Evolutionary conservation across 2,113 vertebrate genomes (phyloP).

Genomic region (Odobenus rosmarus): DNA sequence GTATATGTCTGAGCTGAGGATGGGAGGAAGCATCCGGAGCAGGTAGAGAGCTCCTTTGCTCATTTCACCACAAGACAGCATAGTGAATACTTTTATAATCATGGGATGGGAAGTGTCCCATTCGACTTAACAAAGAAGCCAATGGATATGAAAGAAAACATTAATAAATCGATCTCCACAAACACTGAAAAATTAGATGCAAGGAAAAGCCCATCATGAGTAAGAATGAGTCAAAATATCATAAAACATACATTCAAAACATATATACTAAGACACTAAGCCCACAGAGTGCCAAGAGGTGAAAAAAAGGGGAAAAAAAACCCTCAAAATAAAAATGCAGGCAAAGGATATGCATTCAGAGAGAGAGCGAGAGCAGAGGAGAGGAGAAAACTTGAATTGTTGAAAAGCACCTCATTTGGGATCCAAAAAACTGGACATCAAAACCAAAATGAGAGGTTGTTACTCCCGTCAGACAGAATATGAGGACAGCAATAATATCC

Average conservation of each 20-base stretch:
- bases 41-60: too few relatives aligned
- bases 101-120: accelerated
- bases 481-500: background rate
- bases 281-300: background rate
- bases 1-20: background rate
- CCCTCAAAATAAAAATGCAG: background rate
- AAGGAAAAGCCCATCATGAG: background rate
- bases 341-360: background rate
- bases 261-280: too few relatives aligned
- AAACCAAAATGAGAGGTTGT: background rate
- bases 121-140: background rate
- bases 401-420: background rate
- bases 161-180: background rate
- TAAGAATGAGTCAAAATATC: background rate
- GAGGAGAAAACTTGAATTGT: too few relatives aligned
- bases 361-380: background rate
- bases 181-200: background rate
- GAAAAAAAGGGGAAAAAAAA: background rate
- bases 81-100: background rate
- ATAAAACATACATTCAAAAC: background rate
- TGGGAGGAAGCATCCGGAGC: background rate
- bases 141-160: background rate
- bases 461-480: background rate
- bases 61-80: background rate
- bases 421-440: background rate